These are phyloP conservation scores for Dasypolia templi DNA, from an alignment of 2,888 invertebrate genomes.

Conservation along the genomic window DNA sequence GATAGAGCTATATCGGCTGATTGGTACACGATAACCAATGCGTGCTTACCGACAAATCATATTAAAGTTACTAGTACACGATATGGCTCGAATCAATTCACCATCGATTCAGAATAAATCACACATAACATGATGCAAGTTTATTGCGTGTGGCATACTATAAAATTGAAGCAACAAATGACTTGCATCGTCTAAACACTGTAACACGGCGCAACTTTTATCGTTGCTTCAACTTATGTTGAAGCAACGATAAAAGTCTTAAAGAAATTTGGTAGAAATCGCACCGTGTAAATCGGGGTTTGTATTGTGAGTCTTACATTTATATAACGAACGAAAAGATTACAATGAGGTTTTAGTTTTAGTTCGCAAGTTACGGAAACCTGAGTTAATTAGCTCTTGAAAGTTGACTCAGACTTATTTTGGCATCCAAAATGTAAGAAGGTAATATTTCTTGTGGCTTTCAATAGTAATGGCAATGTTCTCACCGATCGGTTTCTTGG, in stretches of 20 bases:
- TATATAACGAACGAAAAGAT: background rate
- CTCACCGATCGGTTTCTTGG: constrained; percentile 75
- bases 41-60: background rate
- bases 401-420: background rate
- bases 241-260: no score
- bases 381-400: background rate
- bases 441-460: background rate
- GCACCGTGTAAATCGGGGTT: background rate
- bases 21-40: no score
- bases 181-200: background rate
- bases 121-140: background rate
- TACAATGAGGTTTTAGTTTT: no score
- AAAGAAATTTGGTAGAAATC: no score
- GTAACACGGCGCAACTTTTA: no score
- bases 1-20: background rate
- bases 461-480: background rate
- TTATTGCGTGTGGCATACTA: no score
- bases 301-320: background rate
- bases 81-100: background rate
- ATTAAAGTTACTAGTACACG: background rate
- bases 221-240: no score
- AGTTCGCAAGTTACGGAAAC: background rate
- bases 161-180: background rate
- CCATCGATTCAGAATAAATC: background rate
- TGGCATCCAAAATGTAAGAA: background rate